Percentiles rank a stretch among this genome's conserved stretches.
These are phyloP conservation scores for Reticulitermes lucifugus DNA, from an alignment of 2,888 invertebrate genomes.

Conservation along the genomic window DNA sequence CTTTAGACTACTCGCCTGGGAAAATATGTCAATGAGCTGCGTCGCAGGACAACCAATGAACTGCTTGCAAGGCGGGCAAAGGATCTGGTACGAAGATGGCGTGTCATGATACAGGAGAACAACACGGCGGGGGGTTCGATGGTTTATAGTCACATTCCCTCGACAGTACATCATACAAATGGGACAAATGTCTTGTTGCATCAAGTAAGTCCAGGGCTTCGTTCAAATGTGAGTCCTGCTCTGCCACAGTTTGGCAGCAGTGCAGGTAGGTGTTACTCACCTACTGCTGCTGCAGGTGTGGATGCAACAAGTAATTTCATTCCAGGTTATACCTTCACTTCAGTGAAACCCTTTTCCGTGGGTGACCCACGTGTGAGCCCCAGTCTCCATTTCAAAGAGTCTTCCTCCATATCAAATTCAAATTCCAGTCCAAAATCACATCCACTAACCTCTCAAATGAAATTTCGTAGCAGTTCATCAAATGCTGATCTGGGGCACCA, in stretches of 20 bases:
- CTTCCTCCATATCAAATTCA: not conserved
- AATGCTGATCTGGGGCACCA: not conserved
- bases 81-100: constrained; percentile 92
- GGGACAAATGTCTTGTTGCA: constrained; percentile 56
- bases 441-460: not conserved
- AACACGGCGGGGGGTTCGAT: constrained; percentile 48
- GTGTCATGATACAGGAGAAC: constrained; percentile 79
- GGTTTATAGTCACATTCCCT: constrained; percentile 53
- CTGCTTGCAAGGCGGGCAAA: constrained; percentile 90
- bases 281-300: not conserved
- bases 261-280: constrained; percentile 11
- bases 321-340: not conserved
- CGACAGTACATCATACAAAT: constrained; percentile 55
- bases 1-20: constrained; percentile 92
- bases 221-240: constrained; percentile 28
- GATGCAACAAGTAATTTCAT: not conserved
- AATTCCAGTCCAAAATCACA: constrained; percentile 7
- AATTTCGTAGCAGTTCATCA: not conserved
- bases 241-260: constrained; percentile 20
- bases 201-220: constrained; percentile 17
- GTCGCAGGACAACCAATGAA: constrained; percentile 87
- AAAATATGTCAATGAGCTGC: constrained; percentile 91
- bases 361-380: not conserved
- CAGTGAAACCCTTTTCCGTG: not conserved
- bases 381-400: not conserved